Evolutionary conservation across 2,113 vertebrate genomes (phyloP), one percentile per base, ranked within the genome.

Genomic region (Athene noctua): DNA sequence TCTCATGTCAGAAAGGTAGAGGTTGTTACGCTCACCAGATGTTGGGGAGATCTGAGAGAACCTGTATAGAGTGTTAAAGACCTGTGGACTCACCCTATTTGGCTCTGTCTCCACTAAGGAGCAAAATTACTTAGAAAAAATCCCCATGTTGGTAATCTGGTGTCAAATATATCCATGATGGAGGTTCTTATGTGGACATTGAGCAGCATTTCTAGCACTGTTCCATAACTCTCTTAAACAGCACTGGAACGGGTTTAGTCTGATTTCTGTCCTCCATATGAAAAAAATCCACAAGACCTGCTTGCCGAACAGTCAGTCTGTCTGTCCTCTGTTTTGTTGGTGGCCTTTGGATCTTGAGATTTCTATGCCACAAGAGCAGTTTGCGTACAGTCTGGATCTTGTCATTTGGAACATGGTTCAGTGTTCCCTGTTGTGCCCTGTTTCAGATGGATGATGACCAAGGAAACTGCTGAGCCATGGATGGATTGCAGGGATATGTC

Each of bases 381-480:
- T 80, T 89, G 57, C 2, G 0, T 38, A 49, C 27, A 25, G 42
- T 54, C 77, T 74, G 57, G 27, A 32, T 71, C 52, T 85, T 86
- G 52, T 71, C 86, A 61, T 80, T 73, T 68, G 77, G 46, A 95
- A 19, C 21, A 72, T 3, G 6, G 58, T 61, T 93, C 61, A 36
- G 0, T 58, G 36, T 71, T 91, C 70, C 46, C 55, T 68, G 23
- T 47, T 91, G 27, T 91, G 51, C 86, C 81, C 83, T 74, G 63
- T 94, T 96, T 81, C 92, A 83, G 81, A 82, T 67, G 84, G 88
- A 86, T 86, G 77, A 94, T 67, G 85, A 71, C 57, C 88, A 92
- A 90, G 70, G 70, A 93, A 90, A 82, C 85, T 77, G 79, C 61
- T 94, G 86, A 92, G 91, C 80, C 20, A 34, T 71, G 94, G 67